Percentiles rank a stretch among this genome's conserved stretches.
phyloP scores from a whole-genome alignment of 2,797 vertebrate species.

The Brachyalestes nurse region DNA sequence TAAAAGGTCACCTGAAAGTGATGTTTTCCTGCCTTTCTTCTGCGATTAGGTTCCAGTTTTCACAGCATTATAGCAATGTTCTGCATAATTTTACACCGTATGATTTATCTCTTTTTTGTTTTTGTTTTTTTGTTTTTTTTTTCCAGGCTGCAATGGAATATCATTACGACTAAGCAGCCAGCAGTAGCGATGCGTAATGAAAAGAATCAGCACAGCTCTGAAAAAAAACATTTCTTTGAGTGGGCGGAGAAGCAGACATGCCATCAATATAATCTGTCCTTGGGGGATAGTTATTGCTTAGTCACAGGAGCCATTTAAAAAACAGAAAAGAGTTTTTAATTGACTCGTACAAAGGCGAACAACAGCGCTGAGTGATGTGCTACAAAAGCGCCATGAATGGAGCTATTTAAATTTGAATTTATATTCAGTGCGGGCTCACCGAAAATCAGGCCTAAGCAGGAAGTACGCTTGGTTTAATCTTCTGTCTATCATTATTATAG shows the following conservation, averaged over 20 bases:
- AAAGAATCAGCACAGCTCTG: neutral
- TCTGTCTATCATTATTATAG: no score
- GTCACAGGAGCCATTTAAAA: conserved; percentile 15
- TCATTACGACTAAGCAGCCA: neutral
- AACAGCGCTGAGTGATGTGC: conserved; percentile 10
- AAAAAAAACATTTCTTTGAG: conserved; percentile 13
- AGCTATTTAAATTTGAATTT: conserved; percentile 10
- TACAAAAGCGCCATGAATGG: conserved; percentile 11
- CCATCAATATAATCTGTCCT: conserved; percentile 33
- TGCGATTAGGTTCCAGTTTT: conserved; percentile 3
- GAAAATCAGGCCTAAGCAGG: conserved; percentile 18
- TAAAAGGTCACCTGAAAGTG: conserved; percentile 39
- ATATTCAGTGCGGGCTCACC: conserved; percentile 21
- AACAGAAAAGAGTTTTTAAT: conserved; percentile 22
- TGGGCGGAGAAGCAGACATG: conserved; percentile 20
- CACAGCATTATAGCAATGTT: conserved; percentile 20
- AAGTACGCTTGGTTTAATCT: no score
- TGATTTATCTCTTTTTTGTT: no score
- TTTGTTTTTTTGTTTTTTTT: no score
- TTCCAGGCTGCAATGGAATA: neutral
- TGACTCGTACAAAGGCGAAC: neutral
- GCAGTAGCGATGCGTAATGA: neutral
- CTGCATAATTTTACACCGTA: conserved; percentile 18
- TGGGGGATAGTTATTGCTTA: conserved; percentile 25
- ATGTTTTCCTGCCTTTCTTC: conserved; percentile 34